Percentiles rank a stretch among this genome's conserved stretches.
phyloP scores from a whole-genome alignment of 2,113 vertebrate genomes.

The Anarrhichthys ocellatus region DNA sequence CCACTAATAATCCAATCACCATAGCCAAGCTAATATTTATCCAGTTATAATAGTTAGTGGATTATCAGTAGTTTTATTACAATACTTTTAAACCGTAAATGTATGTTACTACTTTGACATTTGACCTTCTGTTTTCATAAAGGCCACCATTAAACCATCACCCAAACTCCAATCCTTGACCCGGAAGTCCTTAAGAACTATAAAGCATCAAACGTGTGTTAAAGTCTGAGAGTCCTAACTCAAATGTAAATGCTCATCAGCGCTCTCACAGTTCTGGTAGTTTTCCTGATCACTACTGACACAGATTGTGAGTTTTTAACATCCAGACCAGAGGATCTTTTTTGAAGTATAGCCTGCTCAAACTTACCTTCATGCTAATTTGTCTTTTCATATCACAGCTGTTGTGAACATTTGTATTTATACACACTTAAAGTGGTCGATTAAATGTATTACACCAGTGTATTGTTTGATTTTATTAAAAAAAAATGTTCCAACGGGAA shows the following conservation, averaged over 20 bases:
- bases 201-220: not conserved
- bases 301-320: not conserved
- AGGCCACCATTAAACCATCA: not conserved
- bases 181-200: not conserved
- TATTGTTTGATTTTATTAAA: slow-evolving; percentile 44
- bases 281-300: not conserved
- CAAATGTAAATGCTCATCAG: not conserved
- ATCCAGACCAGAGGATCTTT: not conserved
- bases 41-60: slow-evolving; percentile 8
- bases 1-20: slow-evolving; percentile 17
- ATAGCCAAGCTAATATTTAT: not conserved
- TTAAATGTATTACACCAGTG: not conserved
- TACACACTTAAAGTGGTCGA: not conserved
- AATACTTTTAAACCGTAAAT: slow-evolving; percentile 6
- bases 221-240: not conserved
- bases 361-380: not conserved
- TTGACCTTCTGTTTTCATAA: not conserved
- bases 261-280: not conserved
- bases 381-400: not conserved
- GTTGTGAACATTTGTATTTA: not conserved
- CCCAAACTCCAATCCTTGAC: not conserved
- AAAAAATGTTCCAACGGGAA: not conserved
- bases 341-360: not conserved
- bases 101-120: not conserved
- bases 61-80: slow-evolving; percentile 6